Conservation (phyloP, 2,888 invertebrate genomes). For the Aphrophora alni region DNA sequence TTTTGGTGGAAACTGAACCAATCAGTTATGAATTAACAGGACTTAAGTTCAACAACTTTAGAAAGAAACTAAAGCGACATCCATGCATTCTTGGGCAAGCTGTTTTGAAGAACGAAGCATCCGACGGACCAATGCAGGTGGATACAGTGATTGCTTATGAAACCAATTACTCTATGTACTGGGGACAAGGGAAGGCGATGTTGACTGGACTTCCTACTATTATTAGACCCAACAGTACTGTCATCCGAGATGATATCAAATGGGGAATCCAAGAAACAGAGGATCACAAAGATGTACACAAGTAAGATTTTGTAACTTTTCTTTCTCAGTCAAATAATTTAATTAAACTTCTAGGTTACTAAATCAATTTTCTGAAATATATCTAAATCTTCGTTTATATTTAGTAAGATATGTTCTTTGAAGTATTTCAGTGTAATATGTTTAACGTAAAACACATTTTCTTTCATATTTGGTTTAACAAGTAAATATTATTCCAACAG, state of each 20-base stretch:
- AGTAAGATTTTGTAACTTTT: slow-evolving; percentile 55
- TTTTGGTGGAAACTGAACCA: slow-evolving; percentile 82
- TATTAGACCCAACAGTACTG: slow-evolving; percentile 66
- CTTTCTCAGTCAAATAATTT: neutral
- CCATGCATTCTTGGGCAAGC: slow-evolving; percentile 62
- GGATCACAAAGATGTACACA: slow-evolving; percentile 62
- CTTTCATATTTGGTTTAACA: no score
- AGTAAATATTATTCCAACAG: no score
- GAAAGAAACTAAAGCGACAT: slow-evolving; percentile 62
- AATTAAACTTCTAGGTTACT: no score
- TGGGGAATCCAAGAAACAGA: slow-evolving; percentile 71
- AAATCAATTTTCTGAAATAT: no score
- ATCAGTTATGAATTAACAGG: slow-evolving; percentile 74
- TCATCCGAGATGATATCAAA: slow-evolving; percentile 65
- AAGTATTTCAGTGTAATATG: no score
- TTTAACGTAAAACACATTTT: no score
- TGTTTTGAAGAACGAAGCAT: slow-evolving; percentile 62
- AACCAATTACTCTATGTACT: slow-evolving; percentile 73
- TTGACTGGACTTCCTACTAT: slow-evolving; percentile 73
- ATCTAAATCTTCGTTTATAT: no score
- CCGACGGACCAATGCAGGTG: slow-evolving; percentile 60
- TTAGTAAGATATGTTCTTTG: no score
- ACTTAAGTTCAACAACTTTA: slow-evolving; percentile 65
- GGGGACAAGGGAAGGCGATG: slow-evolving; percentile 80
- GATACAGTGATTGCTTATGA: slow-evolving; percentile 77